phyloP scores from a whole-genome alignment of 2,888 invertebrate species.

The Lacanobia wlatinum region DNA sequence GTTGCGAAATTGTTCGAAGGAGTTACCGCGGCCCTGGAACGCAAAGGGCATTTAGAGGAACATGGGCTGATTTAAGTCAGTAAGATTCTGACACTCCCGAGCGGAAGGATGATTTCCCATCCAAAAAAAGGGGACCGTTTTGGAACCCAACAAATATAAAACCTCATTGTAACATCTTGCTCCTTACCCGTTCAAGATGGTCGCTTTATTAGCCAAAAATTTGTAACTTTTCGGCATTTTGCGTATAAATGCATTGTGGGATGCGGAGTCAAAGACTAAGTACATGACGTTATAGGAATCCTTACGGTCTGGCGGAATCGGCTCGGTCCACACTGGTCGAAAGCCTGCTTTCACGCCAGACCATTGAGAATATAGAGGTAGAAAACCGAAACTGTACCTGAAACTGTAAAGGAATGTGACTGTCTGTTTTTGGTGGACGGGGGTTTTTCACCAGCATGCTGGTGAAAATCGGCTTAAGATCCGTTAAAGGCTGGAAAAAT shows the following conservation, averaged over 20 bases:
- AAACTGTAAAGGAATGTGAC: constrained; percentile 5
- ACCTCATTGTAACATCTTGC: neutral
- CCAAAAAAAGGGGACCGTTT: too few relatives aligned
- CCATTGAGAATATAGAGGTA: constrained; percentile 72
- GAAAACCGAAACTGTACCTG: constrained; percentile 12
- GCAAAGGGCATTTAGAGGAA: too few relatives aligned
- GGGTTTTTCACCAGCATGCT: neutral
- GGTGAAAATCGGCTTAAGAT: neutral
- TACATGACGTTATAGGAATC: constrained; percentile 92
- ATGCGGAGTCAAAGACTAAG: constrained; percentile 97
- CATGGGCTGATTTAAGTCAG: too few relatives aligned
- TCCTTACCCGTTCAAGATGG: constrained; percentile 58
- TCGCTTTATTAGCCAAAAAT: constrained; percentile 89
- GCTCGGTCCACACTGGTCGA: constrained; percentile 55
- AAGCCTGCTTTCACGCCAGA: constrained; percentile 76
- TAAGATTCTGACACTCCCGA: too few relatives aligned
- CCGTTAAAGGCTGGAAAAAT: neutral
- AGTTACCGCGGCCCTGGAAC: too few relatives aligned
- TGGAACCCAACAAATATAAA: too few relatives aligned
- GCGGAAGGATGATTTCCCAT: too few relatives aligned
- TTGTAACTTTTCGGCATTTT: constrained; percentile 94
- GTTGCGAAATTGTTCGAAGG: too few relatives aligned
- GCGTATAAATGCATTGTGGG: constrained; percentile 95
- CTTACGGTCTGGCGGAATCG: constrained; percentile 60
- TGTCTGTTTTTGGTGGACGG: neutral